Base-by-base conservation (phyloP, 2,888 invertebrate species). In the Ochropleura plecta region DNA sequence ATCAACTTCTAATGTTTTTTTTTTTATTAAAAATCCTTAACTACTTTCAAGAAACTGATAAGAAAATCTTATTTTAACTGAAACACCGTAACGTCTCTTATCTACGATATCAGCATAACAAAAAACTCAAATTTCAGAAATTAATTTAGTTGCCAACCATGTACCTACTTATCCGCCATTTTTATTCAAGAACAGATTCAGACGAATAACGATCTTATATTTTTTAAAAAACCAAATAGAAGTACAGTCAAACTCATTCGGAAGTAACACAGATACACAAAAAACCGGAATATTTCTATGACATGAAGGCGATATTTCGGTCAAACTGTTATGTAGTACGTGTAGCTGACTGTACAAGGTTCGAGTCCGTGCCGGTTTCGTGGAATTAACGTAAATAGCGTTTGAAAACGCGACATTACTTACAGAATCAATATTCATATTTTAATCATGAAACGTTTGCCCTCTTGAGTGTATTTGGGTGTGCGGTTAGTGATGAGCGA, bases 391-490 rank as follows among this genome's bases (percentile, higher is more conserved):
- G 83, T 82, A 87, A 89, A 89, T 87, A 86, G 81, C 82, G 77
- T 76, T 78, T 79, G 62, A 73, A 79, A 76, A 77, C 81, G 82
- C 84, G 88, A 83, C 88, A 82, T 84, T 79, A 82, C 85, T 83
- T 78, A 86, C 69, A 76, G 72, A 89, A 91, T 92, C 92, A 90
- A 92, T 92, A 92, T 87, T 86, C 89, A 91, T 91, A 89, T 82
- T 90, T 90, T 87, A 92, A 89, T 90, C 91, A 92, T 89, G 82
- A 79, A 78, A 74, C 81, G 83, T 89, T 90, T 89, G 85, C 83
- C 85, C 81, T 88, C 82, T 82, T 80, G 62, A 77, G 78, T 73
- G 76, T 74, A 63, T 84, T 77, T 44, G 62, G 57, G n/a, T 62
- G 18, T 10, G 63, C 30, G 3, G 0, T 57, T 60, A 5, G 40